Evolutionary conservation across 1,140 invertebrate species (phyloP).

Genomic region (Drosophila simulans): DNA sequence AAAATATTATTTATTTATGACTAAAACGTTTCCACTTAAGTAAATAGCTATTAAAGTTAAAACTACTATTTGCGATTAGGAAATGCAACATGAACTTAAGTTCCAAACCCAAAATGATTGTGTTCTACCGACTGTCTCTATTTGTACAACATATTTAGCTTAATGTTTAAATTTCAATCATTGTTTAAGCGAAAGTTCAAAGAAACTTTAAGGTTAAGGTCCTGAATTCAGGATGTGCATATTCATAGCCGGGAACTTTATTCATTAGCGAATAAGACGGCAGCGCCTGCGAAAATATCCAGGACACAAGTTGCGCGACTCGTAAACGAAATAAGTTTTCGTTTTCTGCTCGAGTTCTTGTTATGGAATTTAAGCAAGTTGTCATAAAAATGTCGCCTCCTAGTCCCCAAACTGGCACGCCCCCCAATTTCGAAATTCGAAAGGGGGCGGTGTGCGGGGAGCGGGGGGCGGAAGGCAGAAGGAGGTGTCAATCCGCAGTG

Average conservation of each 20-base stretch:
- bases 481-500: slow-evolving; percentile 56
- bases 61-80: background rate
- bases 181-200: too few species aligned
- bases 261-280: slow-evolving; percentile 64
- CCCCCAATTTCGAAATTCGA: too few species aligned
- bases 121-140: background rate
- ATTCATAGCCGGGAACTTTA: slow-evolving; percentile 70
- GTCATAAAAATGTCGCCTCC: slow-evolving; percentile 79
- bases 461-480: background rate
- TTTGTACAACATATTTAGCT: background rate
- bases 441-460: background rate
- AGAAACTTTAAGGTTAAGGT: slow-evolving; percentile 15
- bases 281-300: slow-evolving; percentile 27
- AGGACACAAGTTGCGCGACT: slow-evolving; percentile 44
- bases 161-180: background rate
- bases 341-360: slow-evolving; percentile 49
- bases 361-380: slow-evolving; percentile 80
- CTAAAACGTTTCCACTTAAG: too few species aligned
- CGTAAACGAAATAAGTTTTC: slow-evolving; percentile 73
- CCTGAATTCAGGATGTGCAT: slow-evolving; percentile 15
- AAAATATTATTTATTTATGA: too few species aligned
- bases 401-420: slow-evolving; percentile 17
- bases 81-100: background rate
- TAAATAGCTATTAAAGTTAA: too few species aligned
- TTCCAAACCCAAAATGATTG: background rate